Evolutionary conservation across 2,113 vertebrate genomes (phyloP).

Genomic region (Hippocampus guttulatus): DNA sequence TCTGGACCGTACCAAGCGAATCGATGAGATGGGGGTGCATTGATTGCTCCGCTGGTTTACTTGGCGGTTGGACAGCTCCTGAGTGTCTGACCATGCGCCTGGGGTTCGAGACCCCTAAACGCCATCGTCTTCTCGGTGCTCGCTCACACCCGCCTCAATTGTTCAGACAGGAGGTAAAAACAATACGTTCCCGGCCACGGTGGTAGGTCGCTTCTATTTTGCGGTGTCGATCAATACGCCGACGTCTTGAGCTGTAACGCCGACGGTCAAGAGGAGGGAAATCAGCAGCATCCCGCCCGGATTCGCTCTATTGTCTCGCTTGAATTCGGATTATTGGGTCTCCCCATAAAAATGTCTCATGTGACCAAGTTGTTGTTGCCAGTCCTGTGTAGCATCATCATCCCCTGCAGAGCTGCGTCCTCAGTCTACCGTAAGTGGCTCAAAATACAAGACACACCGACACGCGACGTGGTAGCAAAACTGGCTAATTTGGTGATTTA

Average conservation of each 20-base stretch:
- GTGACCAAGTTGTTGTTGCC: conserved; percentile 20
- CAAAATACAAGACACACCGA: conserved; percentile 1
- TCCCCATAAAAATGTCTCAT: conserved; percentile 28
- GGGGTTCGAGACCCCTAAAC: conserved; percentile 16
- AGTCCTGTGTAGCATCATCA: conserved; percentile 41
- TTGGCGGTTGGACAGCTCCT: conserved; percentile 17
- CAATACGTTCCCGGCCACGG: not conserved
- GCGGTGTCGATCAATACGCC: conserved; percentile 20
- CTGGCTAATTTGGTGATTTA: conserved; percentile 9
- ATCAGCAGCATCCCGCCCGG: not conserved
- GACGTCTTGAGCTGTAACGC: conserved; percentile 15
- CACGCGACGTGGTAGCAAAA: not conserved
- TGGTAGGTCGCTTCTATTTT: not conserved
- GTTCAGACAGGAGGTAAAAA: not conserved
- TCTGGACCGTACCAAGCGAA: conserved; percentile 46
- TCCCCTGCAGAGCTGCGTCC: conserved; percentile 30
- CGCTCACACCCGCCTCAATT: not conserved
- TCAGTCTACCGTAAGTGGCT: conserved; percentile 55
- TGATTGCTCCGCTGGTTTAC: conserved; percentile 1
- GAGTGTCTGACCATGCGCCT: conserved; percentile 34
- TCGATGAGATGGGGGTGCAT: conserved; percentile 28
- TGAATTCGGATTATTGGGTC: not conserved
- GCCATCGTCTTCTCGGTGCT: not conserved
- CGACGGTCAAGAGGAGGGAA: not conserved
- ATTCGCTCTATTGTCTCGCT: conserved; percentile 1